Evolutionary conservation across 2,888 invertebrate species (phyloP).

Genomic region (Eledone cirrhosa): DNA sequence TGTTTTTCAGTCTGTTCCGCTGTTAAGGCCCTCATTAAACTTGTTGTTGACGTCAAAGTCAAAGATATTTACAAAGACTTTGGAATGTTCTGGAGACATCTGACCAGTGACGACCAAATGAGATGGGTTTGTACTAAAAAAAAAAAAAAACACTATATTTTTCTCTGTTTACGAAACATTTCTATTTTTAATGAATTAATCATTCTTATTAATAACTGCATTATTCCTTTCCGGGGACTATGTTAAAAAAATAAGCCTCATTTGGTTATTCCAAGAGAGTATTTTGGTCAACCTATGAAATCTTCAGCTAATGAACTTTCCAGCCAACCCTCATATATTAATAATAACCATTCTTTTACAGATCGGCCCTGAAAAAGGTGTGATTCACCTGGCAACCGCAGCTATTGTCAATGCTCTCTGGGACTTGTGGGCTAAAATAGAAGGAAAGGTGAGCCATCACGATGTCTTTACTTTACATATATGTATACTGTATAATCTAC

Average conservation of each 20-base stretch:
- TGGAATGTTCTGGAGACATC: constrained; percentile 79
- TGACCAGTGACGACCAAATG: constrained; percentile 88
- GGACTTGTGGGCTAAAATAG: constrained; percentile 89
- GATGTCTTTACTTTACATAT: too few species aligned
- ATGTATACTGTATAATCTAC: too few species aligned
- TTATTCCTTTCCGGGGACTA: too few species aligned
- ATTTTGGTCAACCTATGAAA: too few species aligned
- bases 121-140: constrained; percentile 93
- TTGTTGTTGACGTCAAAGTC: constrained; percentile 76
- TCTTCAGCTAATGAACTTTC: too few species aligned
- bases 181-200: too few species aligned
- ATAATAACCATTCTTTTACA: constrained; percentile 35
- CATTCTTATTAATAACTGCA: too few species aligned
- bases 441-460: constrained; percentile 73
- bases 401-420: constrained; percentile 88
- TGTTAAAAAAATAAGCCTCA: too few species aligned
- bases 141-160: too few species aligned
- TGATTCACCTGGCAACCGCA: constrained; percentile 85
- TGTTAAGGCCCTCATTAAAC: constrained; percentile 76
- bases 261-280: too few species aligned
- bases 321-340: too few species aligned
- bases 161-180: too few species aligned
- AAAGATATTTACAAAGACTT: constrained; percentile 81
- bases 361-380: constrained; percentile 93
- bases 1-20: constrained; percentile 70